These are phyloP conservation scores for Hyposoter didymator DNA, from an alignment of 2,888 invertebrate genomes.

Conservation along the genomic window DNA sequence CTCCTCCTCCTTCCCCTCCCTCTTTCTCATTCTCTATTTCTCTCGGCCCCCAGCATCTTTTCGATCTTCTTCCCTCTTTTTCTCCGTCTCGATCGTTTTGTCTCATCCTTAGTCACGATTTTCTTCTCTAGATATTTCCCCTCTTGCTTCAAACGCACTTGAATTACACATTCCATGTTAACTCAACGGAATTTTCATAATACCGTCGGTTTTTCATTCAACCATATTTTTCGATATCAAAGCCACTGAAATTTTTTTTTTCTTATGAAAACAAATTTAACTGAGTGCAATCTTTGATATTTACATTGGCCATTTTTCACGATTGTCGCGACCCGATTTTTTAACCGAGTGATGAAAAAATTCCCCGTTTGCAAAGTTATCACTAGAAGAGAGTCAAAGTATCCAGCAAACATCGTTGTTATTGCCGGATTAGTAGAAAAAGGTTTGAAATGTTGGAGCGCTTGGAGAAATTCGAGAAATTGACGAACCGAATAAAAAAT, in stretches of 20 bases:
- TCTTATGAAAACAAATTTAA: background rate
- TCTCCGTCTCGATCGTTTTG: background rate
- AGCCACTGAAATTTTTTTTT: background rate
- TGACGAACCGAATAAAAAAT: background rate
- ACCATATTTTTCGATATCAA: conserved; percentile 8
- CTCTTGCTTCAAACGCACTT: background rate
- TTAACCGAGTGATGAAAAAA: background rate
- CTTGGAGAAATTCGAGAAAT: background rate
- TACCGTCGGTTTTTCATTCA: background rate
- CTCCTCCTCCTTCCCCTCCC: conserved; percentile 40
- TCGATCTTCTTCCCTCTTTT: conserved; percentile 8
- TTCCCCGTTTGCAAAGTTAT: background rate
- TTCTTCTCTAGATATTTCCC: conserved; percentile 22
- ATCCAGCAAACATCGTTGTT: background rate
- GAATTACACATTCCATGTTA: background rate
- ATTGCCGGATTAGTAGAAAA: background rate
- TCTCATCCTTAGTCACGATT: conserved; percentile 4
- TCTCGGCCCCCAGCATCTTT: conserved; percentile 1
- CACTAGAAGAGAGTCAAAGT: background rate
- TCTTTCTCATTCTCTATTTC: background rate
- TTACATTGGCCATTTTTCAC: background rate
- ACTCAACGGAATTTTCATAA: background rate
- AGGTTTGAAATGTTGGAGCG: background rate
- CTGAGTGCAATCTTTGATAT: background rate
- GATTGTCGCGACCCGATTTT: too few species aligned